Conservation (phyloP, 2,113 vertebrate species). For the Rhabdomys dilectus region DNA sequence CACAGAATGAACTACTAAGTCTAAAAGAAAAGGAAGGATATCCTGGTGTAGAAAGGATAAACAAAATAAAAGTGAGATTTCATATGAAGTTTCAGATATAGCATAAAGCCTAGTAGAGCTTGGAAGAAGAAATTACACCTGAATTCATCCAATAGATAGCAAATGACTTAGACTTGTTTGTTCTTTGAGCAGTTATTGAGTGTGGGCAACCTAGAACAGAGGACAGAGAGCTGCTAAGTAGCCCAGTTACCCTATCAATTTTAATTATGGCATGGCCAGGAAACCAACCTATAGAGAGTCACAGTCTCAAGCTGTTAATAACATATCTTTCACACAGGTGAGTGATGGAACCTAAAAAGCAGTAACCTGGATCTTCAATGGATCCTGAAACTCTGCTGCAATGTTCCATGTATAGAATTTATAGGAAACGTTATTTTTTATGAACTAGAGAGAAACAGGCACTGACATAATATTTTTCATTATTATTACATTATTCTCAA, state of each 20-base stretch:
- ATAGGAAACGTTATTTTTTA: background rate
- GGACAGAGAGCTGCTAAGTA: fast-evolving
- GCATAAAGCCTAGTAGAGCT: fast-evolving
- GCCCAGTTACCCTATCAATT: background rate
- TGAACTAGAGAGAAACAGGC: background rate
- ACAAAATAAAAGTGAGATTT: background rate
- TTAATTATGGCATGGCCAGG: no score
- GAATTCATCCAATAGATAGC: background rate
- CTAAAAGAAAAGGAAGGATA: background rate
- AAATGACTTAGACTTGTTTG: background rate
- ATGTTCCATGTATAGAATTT: background rate
- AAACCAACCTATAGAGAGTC: background rate
- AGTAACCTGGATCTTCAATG: fast-evolving
- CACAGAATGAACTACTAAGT: background rate
- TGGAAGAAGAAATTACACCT: background rate
- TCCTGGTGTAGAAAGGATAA: background rate
- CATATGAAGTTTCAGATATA: background rate
- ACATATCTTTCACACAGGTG: fast-evolving
- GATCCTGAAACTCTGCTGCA: background rate
- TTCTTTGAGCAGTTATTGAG: background rate
- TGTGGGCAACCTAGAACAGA: background rate
- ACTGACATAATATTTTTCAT: background rate
- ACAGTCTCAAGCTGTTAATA: background rate
- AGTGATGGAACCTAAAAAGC: background rate
- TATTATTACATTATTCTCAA: background rate